These are phyloP conservation scores for Chymomyza caudatula DNA, from an alignment of 2,888 invertebrate genomes.

Conservation along the genomic window DNA sequence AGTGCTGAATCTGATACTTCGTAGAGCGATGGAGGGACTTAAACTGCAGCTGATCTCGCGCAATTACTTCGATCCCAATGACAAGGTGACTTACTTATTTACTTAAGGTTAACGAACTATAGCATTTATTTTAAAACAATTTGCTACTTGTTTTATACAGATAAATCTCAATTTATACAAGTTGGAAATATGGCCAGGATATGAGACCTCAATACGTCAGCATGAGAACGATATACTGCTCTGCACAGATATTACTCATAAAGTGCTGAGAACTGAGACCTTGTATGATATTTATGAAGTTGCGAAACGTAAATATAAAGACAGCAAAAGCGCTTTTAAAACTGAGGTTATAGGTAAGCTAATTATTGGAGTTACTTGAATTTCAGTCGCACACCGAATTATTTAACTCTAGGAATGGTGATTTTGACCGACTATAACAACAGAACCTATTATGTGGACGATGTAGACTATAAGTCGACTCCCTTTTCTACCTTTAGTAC, in stretches of 20 bases:
- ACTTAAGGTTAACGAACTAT: too few relatives aligned
- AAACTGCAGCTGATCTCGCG: constrained; percentile 84
- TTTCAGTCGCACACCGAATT: not conserved
- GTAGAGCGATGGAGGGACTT: constrained; percentile 80
- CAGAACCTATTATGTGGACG: constrained; percentile 82
- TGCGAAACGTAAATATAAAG: constrained; percentile 77
- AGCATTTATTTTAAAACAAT: not conserved
- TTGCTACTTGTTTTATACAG: constrained; percentile 27
- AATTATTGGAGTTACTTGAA: not conserved
- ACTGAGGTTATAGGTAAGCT: constrained; percentile 80
- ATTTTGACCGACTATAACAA: constrained; percentile 90
- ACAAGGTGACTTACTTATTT: constrained; percentile 79
- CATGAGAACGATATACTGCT: constrained; percentile 87
- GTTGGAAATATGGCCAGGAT: constrained; percentile 90
- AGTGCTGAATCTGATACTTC: constrained; percentile 87
- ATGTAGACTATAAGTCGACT: constrained; percentile 82
- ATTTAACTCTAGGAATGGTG: constrained; percentile 60
- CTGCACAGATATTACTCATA: constrained; percentile 89
- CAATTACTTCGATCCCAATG: constrained; percentile 85
- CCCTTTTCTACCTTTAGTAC: constrained; percentile 82
- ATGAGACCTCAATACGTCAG: constrained; percentile 89
- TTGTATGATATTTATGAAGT: constrained; percentile 82
- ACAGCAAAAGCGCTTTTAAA: constrained; percentile 80
- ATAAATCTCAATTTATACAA: constrained; percentile 79
- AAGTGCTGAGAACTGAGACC: constrained; percentile 89